Evolutionary conservation across 2,888 invertebrate species (phyloP).

Genomic region (Diarsia dahlii): DNA sequence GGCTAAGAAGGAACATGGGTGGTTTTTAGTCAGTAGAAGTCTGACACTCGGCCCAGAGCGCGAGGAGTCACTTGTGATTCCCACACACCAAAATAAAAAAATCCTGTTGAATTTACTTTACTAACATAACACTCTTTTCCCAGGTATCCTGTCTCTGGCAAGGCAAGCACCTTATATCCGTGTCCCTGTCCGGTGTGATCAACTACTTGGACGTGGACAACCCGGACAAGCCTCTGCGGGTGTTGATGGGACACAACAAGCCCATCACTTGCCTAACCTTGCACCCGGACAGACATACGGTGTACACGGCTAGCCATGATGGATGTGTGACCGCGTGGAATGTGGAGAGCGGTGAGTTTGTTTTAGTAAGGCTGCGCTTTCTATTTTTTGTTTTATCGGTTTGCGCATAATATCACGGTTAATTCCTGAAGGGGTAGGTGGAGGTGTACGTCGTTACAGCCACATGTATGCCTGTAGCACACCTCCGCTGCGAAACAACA

Average conservation of each 20-base stretch:
- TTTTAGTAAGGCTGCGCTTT: background rate
- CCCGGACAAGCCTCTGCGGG: slow-evolving; percentile 94
- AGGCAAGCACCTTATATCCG: slow-evolving; percentile 96
- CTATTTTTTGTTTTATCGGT: too few relatives aligned
- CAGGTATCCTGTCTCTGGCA: slow-evolving; percentile 99
- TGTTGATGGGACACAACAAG: slow-evolving; percentile 99
- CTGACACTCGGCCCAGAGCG: too few relatives aligned
- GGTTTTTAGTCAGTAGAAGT: too few relatives aligned
- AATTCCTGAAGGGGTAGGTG: too few relatives aligned
- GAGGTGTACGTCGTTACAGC: too few relatives aligned
- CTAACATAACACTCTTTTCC: background rate
- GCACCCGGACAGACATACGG: slow-evolving; percentile 93
- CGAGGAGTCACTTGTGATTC: too few relatives aligned
- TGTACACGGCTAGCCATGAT: slow-evolving; percentile 98
- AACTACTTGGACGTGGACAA: slow-evolving; percentile 97
- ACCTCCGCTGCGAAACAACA: too few relatives aligned
- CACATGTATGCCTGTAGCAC: too few relatives aligned
- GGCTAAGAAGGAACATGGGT: too few relatives aligned
- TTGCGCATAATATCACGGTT: too few relatives aligned
- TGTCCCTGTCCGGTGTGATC: slow-evolving; percentile 98
- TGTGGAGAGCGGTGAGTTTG: slow-evolving; percentile 90
- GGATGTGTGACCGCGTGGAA: slow-evolving; percentile 97
- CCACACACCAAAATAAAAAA: too few relatives aligned
- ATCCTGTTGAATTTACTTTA: background rate
- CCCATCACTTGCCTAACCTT: slow-evolving; percentile 97